Evolutionary conservation across 2,113 vertebrate species (phyloP), one percentile per base, ranked within the genome.

Genomic region (Chionomys nivalis): DNA sequence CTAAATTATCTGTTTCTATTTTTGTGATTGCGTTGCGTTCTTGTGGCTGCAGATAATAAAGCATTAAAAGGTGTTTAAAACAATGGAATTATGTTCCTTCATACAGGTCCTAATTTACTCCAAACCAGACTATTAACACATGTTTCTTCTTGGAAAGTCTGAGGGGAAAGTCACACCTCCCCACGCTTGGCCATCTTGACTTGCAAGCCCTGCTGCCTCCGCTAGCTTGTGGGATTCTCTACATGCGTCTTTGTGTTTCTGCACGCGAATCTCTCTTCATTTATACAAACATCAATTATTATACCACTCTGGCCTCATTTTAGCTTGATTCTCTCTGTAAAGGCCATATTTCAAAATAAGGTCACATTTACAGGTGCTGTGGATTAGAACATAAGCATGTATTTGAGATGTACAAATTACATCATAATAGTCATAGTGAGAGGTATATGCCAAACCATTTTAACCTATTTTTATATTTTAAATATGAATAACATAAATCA

Each of bases 401-500:
- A 16, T 76, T 90, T 9, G 24, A 44, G 14, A 31, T 44, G 42
- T 14, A 83, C n/a, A 77, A 7, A 90, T 92, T 75, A 83, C 58
- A 13, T 23, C 21, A 61, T 14, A 52, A 52, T 2, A 88, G 47
- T 91, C 49, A 42, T 65, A 79, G 55, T 63, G 28, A 75, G 42
- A 91, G 3, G 9, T 76, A 44, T 70, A 81, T 75, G 28, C 31
- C 31, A 49, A 68, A 16, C 61, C 52, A 17, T 90, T 97, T 72
- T 81, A 86, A 81, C 24, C 24, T 78, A 52, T 28, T 31, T 47
- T 75, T 39, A 58, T 4, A 49, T 39, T 83, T 47, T 42, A 77
- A 90, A 58, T 88, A 87, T 70, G 16, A 72, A 82, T 87, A 90
- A 81, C 39, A 66, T 61, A 88, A 68, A 72, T 87, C 13, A 76